Conservation (phyloP, 2,797 vertebrate genomes). For the Typhlichthys eigenmanni region DNA sequence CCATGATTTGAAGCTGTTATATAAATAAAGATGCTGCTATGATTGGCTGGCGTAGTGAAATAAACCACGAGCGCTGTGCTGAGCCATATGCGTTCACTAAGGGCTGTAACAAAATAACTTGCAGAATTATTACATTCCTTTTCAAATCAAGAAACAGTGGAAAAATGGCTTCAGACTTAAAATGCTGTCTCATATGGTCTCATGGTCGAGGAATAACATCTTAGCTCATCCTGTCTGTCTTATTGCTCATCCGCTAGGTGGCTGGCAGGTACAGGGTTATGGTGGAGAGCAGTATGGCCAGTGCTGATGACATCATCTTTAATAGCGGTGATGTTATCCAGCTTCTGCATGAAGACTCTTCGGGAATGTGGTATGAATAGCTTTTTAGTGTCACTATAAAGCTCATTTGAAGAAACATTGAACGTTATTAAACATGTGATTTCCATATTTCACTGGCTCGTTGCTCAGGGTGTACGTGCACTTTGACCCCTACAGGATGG, state of each 20-base stretch:
- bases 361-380: conserved; percentile 81
- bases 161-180: no score
- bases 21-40: no score
- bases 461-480: conserved; percentile 1
- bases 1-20: no score
- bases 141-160: no score
- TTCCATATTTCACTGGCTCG: not conserved
- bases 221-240: not conserved
- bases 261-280: conserved; percentile 86
- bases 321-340: conserved; percentile 87
- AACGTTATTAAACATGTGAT: not conserved
- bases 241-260: conserved; percentile 66
- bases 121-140: no score
- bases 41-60: no score
- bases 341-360: conserved; percentile 80
- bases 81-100: no score
- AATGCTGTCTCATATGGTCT: no score
- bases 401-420: not conserved
- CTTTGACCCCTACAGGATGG: conserved; percentile 73
- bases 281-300: conserved; percentile 83
- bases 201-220: no score
- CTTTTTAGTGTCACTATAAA: not conserved
- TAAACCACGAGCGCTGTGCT: no score
- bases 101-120: no score
- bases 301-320: conserved; percentile 86